These are phyloP conservation scores for Papilio elwesi DNA, from an alignment of 2,888 invertebrate genomes.

Conservation along the genomic window DNA sequence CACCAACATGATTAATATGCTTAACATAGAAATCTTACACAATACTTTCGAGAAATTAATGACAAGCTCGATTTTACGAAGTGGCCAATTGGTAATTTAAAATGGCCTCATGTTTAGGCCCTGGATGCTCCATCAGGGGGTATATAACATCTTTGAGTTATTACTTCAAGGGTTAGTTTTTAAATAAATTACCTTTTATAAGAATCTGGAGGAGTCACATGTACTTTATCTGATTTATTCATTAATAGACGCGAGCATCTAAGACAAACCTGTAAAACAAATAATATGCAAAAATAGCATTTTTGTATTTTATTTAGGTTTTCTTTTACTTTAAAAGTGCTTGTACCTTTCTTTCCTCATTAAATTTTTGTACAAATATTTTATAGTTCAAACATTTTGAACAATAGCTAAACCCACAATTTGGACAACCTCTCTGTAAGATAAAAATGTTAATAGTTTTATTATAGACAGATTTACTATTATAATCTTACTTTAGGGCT, in stretches of 20 bases:
- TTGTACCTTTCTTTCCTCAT: slow-evolving; percentile 86
- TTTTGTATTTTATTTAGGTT: not conserved
- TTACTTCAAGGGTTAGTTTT: not conserved
- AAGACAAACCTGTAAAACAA: slow-evolving; percentile 64
- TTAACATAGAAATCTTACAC: too few species aligned
- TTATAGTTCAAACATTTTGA: slow-evolving; percentile 91
- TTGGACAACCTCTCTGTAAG: slow-evolving; percentile 91
- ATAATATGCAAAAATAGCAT: slow-evolving; percentile 22
- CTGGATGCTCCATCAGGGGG: too few species aligned
- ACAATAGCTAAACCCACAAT: slow-evolving; percentile 93
- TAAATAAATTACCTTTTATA: slow-evolving; percentile 80
- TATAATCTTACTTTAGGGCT: not conserved
- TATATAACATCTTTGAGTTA: not conserved
- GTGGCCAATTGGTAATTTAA: too few species aligned
- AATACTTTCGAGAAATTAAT: too few species aligned
- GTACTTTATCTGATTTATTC: slow-evolving; percentile 48
- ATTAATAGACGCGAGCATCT: slow-evolving; percentile 61
- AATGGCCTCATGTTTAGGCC: too few species aligned
- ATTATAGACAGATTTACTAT: not conserved
- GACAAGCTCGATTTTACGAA: too few species aligned
- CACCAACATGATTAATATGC: too few species aligned
- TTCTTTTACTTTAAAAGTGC: not conserved
- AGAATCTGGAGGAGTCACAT: slow-evolving; percentile 78
- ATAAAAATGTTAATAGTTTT: not conserved
- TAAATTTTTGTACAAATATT: slow-evolving; percentile 86